phyloP scores from a whole-genome alignment of 2,113 vertebrate species.

The Scophthalmus maximus region DNA sequence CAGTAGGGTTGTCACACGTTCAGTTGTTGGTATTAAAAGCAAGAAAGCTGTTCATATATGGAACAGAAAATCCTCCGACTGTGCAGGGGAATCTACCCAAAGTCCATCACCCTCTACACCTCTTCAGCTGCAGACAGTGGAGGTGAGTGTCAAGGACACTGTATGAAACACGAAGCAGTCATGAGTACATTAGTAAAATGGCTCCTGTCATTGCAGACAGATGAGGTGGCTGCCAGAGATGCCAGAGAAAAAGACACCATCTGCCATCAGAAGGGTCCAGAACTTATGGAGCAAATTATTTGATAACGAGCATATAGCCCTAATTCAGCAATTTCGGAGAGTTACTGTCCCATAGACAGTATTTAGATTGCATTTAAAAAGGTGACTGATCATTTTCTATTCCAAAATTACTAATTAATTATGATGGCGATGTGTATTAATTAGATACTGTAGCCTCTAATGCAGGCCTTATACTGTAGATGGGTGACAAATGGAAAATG shows the following conservation, averaged over 20 bases:
- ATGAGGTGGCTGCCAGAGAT: conserved; percentile 61
- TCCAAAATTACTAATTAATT: background rate
- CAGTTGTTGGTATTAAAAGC: background rate
- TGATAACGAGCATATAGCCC: conserved; percentile 36
- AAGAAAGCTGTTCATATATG: background rate
- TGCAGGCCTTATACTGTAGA: too few relatives aligned
- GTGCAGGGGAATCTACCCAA: too few relatives aligned
- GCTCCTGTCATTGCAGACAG: conserved; percentile 68
- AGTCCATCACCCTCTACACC: conserved; percentile 23
- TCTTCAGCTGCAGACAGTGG: conserved; percentile 38
- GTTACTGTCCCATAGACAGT: background rate
- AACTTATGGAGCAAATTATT: conserved; percentile 42
- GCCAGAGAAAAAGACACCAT: conserved; percentile 60
- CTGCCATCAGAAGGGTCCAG: conserved; percentile 50
- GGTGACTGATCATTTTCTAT: background rate
- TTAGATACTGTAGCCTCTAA: too few relatives aligned
- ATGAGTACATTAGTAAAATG: conserved; percentile 70
- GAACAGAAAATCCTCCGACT: conserved; percentile 7
- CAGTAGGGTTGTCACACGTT: background rate
- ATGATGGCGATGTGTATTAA: background rate
- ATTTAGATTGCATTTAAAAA: conserved; percentile 25
- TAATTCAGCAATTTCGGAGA: conserved; percentile 47
- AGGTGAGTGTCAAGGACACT: conserved; percentile 65
- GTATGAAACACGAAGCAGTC: conserved; percentile 61
- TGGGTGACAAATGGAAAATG: too few relatives aligned